phyloP scores from a whole-genome alignment of 1,140 invertebrate species.

The Nebria ingens region DNA sequence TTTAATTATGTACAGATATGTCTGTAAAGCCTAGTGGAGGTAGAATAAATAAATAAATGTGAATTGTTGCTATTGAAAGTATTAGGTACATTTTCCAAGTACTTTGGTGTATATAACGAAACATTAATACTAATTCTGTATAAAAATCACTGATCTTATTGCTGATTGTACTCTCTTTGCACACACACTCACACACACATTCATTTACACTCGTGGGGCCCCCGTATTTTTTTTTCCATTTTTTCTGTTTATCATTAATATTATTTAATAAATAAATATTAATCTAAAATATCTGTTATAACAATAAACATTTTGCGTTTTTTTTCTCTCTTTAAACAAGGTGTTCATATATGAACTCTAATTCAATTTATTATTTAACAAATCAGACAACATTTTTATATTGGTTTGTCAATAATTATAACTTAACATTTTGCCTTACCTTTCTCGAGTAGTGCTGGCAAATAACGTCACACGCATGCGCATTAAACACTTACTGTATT shows the following conservation, averaged over 20 bases:
- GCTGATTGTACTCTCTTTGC: conserved; percentile 2
- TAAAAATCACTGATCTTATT: conserved; percentile 2
- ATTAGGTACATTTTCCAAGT: too few species aligned
- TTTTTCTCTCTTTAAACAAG: too few species aligned
- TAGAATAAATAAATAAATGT: background rate
- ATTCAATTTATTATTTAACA: background rate
- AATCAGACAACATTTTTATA: background rate
- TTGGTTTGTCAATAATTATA: background rate
- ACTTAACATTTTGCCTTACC: background rate
- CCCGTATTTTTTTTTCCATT: background rate
- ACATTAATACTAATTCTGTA: background rate
- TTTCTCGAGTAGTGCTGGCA: too few species aligned
- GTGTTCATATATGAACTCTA: background rate
- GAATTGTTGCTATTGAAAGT: too few species aligned
- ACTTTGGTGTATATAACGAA: too few species aligned
- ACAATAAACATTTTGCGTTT: background rate
- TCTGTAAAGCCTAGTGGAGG: background rate
- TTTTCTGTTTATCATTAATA: too few species aligned
- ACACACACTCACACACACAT: background rate
- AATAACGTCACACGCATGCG: too few species aligned
- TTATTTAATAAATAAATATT: too few species aligned
- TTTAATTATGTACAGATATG: background rate
- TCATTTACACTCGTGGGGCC: background rate
- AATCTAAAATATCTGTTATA: background rate
- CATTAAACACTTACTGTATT: too few species aligned